Conservation (phyloP, 2,797 vertebrate genomes). For the Brachyrhaphis roseni region DNA sequence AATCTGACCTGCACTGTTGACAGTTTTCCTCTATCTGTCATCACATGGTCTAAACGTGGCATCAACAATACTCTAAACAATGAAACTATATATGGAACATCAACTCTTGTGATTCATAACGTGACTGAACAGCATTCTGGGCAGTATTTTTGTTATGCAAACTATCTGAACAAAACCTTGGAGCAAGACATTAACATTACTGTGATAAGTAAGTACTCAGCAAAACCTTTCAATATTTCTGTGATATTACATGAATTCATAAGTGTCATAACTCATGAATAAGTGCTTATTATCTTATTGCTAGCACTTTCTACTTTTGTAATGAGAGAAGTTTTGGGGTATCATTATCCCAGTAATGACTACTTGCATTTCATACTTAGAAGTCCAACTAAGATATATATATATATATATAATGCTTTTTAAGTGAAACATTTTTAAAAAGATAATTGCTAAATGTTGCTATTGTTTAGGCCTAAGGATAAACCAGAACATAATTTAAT, state of each 20-base stretch:
- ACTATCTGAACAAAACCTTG: conserved; percentile 22
- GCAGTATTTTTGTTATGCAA: conserved; percentile 48
- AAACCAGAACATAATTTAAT: too few species aligned
- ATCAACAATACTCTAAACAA: not conserved
- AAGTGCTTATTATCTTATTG: not conserved
- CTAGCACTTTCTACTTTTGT: not conserved
- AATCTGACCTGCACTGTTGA: conserved; percentile 60
- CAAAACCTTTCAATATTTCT: not conserved
- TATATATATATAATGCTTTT: too few species aligned
- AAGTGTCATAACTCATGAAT: not conserved
- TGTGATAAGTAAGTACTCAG: conserved; percentile 26
- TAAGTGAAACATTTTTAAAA: too few species aligned
- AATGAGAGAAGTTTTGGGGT: not conserved
- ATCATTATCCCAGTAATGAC: not conserved
- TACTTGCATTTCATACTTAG: too few species aligned
- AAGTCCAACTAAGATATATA: too few species aligned
- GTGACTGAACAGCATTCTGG: conserved; percentile 38
- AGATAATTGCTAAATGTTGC: too few species aligned
- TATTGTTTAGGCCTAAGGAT: too few species aligned
- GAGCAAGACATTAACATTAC: conserved; percentile 6
- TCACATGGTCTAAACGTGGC: conserved; percentile 36
- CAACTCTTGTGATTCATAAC: conserved; percentile 30
- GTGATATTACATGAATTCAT: not conserved
- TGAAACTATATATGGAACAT: not conserved
- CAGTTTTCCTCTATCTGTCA: conserved; percentile 45